Conservation (phyloP, 2,888 invertebrate genomes). For the Hermaeophaga mercurialis region DNA sequence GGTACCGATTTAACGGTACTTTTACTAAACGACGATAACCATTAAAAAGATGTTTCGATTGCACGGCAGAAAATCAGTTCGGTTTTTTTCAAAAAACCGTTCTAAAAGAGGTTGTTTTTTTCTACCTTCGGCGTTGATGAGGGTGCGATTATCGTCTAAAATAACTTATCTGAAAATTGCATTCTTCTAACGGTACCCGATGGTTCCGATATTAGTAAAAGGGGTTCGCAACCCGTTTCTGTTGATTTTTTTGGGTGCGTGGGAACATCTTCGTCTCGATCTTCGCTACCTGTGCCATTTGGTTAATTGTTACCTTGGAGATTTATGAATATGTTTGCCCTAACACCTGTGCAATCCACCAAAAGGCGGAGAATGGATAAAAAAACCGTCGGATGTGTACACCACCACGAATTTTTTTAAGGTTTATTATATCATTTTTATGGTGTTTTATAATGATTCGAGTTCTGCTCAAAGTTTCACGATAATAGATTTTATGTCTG, state of each 20-base stretch:
- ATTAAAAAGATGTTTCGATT: no score
- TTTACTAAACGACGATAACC: no score
- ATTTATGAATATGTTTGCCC: conserved; percentile 20
- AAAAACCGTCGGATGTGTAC: no score
- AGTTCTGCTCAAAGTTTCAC: no score
- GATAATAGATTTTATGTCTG: not conserved
- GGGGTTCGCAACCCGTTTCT: conserved; percentile 36
- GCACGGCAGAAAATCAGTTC: not conserved
- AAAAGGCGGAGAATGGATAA: no score
- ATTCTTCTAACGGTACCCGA: conserved; percentile 30
- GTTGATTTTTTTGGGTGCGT: conserved; percentile 33
- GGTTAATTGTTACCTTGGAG: conserved; percentile 26
- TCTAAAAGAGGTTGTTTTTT: conserved; percentile 18
- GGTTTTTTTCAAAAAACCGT: conserved; percentile 1
- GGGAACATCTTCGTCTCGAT: conserved; percentile 27
- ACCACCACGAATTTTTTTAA: no score
- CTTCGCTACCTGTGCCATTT: conserved; percentile 30
- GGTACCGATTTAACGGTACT: no score
- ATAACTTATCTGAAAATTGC: conserved; percentile 32
- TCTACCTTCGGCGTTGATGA: conserved; percentile 24
- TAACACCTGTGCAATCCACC: conserved; percentile 20
- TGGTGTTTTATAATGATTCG: no score
- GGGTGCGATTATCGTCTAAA: conserved; percentile 23
- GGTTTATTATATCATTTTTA: no score
- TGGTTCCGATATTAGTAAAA: conserved; percentile 24